phyloP scores from a whole-genome alignment of 2,888 invertebrate species.

The Oligia fasciuncula region DNA sequence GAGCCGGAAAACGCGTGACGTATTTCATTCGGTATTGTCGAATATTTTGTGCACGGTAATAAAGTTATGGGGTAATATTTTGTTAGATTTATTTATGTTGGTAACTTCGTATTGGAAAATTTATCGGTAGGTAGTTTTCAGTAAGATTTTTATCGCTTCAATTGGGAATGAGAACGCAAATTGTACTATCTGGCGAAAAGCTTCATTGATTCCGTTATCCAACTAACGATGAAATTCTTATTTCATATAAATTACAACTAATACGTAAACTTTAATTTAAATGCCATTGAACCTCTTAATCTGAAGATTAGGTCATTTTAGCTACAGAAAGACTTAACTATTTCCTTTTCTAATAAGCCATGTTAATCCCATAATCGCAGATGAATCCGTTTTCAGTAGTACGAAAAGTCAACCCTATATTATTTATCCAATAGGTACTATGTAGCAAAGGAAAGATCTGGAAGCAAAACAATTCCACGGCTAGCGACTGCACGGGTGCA shows the following conservation, averaged over 20 bases:
- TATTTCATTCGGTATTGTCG: conserved; percentile 61
- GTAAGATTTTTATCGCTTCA: not conserved
- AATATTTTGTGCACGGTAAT: conserved; percentile 54
- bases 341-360: not conserved
- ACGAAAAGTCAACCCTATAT: no score
- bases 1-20: conserved; percentile 72
- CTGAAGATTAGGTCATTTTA: not conserved
- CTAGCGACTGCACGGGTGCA: no score
- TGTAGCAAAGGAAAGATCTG: no score
- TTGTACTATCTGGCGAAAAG: not conserved
- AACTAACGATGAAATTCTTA: not conserved
- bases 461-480: no score
- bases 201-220: not conserved
- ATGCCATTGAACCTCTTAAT: not conserved
- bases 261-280: not conserved
- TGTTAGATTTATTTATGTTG: conserved; percentile 38
- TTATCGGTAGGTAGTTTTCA: not conserved
- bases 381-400: no score
- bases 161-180: not conserved
- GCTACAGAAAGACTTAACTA: not conserved
- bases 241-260: not conserved
- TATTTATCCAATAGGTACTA: no score
- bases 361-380: not conserved
- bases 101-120: conserved; percentile 19
- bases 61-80: conserved; percentile 50